Evolutionary conservation across 1,140 invertebrate genomes (phyloP).

Genomic region (Popillia japonica): DNA sequence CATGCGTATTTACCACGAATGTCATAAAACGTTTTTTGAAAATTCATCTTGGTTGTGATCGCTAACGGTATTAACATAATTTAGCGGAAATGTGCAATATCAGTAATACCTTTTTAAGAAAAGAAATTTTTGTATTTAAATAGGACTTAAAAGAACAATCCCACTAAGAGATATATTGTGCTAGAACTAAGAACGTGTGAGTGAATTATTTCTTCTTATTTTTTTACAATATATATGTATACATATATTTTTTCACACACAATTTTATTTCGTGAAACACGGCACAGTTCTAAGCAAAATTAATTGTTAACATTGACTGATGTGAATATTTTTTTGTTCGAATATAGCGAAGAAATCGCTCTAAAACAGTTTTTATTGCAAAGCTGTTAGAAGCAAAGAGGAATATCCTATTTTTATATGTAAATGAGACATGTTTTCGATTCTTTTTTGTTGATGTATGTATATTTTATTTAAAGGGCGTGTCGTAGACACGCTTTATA

Average conservation of each 20-base stretch:
- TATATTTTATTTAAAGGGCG: constrained; percentile 52
- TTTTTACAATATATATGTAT: constrained; percentile 23
- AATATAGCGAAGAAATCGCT: constrained; percentile 23
- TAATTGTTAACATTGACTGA: constrained; percentile 10
- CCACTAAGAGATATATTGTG: constrained; percentile 14
- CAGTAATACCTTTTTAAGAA: not conserved
- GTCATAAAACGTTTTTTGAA: too few species aligned
- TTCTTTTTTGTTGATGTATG: constrained; percentile 55
- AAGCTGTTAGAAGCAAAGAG: constrained; percentile 39
- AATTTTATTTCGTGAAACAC: constrained; percentile 30
- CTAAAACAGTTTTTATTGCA: not conserved
- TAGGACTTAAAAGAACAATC: constrained; percentile 9
- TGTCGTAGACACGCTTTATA: constrained; percentile 50
- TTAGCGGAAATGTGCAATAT: not conserved
- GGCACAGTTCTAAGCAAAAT: constrained; percentile 24
- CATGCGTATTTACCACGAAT: too few species aligned
- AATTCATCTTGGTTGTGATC: too few species aligned
- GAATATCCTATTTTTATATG: constrained; percentile 56
- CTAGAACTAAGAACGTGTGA: constrained; percentile 30
- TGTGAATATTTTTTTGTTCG: not conserved
- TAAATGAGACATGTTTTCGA: constrained; percentile 44
- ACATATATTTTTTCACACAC: constrained; percentile 1
- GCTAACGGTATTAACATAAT: too few species aligned
- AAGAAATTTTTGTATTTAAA: too few species aligned
- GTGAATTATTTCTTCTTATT: constrained; percentile 23